Conservation (phyloP, 2,113 vertebrate genomes). For the Alces alces region DNA sequence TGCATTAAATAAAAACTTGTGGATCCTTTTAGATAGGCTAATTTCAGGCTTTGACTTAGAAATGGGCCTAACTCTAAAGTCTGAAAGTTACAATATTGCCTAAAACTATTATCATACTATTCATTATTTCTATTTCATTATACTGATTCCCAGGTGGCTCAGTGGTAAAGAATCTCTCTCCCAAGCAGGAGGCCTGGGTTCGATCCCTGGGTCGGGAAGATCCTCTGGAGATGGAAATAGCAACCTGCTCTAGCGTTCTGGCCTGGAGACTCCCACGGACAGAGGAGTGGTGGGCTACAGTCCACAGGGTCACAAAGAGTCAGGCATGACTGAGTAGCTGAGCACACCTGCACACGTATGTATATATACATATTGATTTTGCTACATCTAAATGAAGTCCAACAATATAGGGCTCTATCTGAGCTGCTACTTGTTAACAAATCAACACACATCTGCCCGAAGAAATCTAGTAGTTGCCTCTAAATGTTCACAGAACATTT, state of each 20-base stretch:
- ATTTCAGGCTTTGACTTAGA: background rate
- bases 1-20: slow-evolving; percentile 17
- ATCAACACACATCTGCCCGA: background rate
- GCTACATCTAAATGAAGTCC: slow-evolving; percentile 15
- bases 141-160: background rate
- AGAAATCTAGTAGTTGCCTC: background rate
- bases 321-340: background rate
- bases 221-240: background rate
- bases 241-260: background rate
- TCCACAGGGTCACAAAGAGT: background rate
- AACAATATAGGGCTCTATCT: background rate
- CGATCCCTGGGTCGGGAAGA: background rate
- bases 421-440: background rate
- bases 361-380: background rate
- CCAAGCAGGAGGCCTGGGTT: background rate
- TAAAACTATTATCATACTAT: background rate
- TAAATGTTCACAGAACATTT: background rate
- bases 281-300: background rate
- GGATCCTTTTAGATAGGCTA: background rate
- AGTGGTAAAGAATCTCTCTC: background rate
- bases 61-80: background rate
- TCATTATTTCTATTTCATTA: slow-evolving; percentile 7
- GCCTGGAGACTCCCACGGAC: background rate
- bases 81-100: background rate
- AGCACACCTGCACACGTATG: background rate